Base-by-base conservation (phyloP, 2,888 invertebrate species). In the Clistopyga incitator region DNA sequence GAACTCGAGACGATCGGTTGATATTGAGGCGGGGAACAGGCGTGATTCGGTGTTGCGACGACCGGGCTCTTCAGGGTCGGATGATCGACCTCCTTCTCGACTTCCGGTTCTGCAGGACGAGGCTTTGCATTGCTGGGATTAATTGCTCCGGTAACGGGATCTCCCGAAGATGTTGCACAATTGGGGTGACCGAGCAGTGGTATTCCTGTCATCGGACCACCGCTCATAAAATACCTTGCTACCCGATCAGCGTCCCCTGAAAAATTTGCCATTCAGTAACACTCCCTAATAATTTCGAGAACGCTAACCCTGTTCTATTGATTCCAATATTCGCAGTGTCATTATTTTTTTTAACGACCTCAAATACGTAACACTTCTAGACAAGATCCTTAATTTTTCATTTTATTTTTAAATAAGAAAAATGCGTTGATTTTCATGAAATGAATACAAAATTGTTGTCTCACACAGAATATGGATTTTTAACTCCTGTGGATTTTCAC, bases 181-280 rank as follows among this genome's bases (percentile, higher is more conserved):
- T 47, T 68, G 15, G 68, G 15, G 23, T n/a, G 59, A 47, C 74
- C 81, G 3, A 86, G 45, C 15, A 85, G 25, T 34, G 81, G 67
- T 25, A 71, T 25, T 29, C 88, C 89, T 42, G 78, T 76, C 13
- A 78, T 34, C 4, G 90, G 89, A 13, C 91, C 91, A 50, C 88
- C 89, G 20, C 82, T 85, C 72, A 89, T 79, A 78, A 92, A 92
- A 83, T 92, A 92, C 20, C 88, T 87, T 8, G 90, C 89, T 20
- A 92, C 86, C 59, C 87, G 87, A 64, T 90, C 86, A 25, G 88
- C 89, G 86, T 90, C 89, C 20, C 74, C 92, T 91, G 75, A 6
- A 78, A 54, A 13, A 64, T 38, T 20, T 11, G 11, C 45, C 3
- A 29, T 56, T 25, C 8, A 8, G 13, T n/a, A 25, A 54, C 47